Evolutionary conservation across 2,113 vertebrate genomes (phyloP), one percentile per base, ranked within the genome.

Genomic region (Brienomyrus longianalis): DNA sequence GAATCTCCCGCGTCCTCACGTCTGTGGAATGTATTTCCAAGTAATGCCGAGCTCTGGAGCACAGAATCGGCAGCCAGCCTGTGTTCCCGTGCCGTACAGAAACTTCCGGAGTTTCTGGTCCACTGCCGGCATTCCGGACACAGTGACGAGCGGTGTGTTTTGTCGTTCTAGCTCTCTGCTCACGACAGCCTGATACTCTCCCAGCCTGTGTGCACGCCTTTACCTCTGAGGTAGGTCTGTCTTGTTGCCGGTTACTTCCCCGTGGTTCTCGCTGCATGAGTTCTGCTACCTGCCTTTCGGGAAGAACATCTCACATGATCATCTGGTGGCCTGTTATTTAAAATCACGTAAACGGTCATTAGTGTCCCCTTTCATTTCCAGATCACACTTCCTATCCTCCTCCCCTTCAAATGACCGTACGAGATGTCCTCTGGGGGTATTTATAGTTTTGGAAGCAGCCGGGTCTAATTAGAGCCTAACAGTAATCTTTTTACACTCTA

Each of bases 141-240:
- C 7, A 1, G 80, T 84, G 23, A 47, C 21, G 17, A 39, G 74
- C 9, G 39, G 77, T 2, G 77, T 83, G 83, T 84, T 51, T 92
- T 27, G 90, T 91, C 92, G 92, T 93, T 94, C 3, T 94, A 99
- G 98, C 96, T 99, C 43, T 99, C 98, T 1, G 97, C 94, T 91
- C 96, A 98, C 74, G 98, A 99, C 95, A 97, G 95, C n/a, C 95
- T 99, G 95, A 97, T 97, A 93, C 93, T 99, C 91, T 99, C 98
- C 88, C 98, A 99, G 93, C 98, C 98, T 23, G 98, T 99, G 93
- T 98, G 96, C 90, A 99, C 98, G 90, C 98, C 98, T 86, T 95
- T 99, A 92, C 98, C 98, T 70, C 95, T 99, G 93, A 99, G 98
- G 98, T 99, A 97, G 90, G 90, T 23, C 83, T 48, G 83, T 88